phyloP scores from a whole-genome alignment of 2,113 vertebrate species.

The Phaethornis superciliosus region DNA sequence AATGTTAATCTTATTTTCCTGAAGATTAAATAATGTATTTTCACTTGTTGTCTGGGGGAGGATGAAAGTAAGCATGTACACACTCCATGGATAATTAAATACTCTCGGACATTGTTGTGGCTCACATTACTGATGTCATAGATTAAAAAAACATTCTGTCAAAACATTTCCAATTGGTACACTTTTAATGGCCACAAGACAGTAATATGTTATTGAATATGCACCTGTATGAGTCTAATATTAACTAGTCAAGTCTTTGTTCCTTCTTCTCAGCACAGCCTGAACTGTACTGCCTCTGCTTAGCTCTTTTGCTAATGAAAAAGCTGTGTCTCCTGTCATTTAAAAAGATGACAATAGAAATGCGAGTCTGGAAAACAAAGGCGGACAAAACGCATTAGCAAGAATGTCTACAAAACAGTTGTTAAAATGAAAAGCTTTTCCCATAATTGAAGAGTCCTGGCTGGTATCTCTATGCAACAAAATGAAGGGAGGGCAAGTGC shows the following conservation, averaged over 20 bases:
- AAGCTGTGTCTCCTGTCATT: slow-evolving; percentile 45
- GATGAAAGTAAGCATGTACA: background rate
- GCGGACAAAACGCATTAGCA: slow-evolving; percentile 37
- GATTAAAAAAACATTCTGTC: background rate
- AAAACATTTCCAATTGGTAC: slow-evolving; percentile 15
- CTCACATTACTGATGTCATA: background rate
- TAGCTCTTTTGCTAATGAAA: slow-evolving; percentile 61
- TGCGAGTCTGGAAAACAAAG: slow-evolving; percentile 55
- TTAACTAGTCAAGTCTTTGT: slow-evolving; percentile 27
- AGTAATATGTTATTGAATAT: slow-evolving; percentile 10
- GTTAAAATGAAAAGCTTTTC: slow-evolving; percentile 65
- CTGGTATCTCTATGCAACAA: background rate
- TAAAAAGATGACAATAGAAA: slow-evolving; percentile 48
- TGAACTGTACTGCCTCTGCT: background rate
- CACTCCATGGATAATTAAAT: background rate
- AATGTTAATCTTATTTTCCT: background rate
- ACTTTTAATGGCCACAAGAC: background rate
- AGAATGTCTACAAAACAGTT: slow-evolving; percentile 60
- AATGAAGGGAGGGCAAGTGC: slow-evolving; percentile 28
- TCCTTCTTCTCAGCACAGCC: background rate
- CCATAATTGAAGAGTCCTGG: slow-evolving; percentile 57
- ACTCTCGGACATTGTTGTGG: background rate
- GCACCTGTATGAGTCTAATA: slow-evolving; percentile 2
- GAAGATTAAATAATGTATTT: background rate
- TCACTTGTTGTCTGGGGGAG: background rate